Evolutionary conservation across 2,888 invertebrate species (phyloP).

Genomic region (Prosopocoilus inquinatus): DNA sequence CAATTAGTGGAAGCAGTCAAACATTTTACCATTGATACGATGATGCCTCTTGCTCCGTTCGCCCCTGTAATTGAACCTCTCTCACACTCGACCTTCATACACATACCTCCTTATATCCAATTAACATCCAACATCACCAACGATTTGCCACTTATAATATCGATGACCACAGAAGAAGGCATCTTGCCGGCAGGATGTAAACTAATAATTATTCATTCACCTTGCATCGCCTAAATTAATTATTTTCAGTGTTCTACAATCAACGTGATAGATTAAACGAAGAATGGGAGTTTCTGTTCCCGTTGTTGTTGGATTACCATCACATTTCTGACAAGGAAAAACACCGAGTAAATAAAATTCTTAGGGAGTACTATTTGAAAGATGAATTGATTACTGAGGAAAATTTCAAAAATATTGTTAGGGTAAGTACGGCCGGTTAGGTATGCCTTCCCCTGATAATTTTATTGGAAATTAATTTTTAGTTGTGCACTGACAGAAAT

Average conservation of each 20-base stretch:
- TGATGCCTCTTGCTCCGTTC: slow-evolving; percentile 63
- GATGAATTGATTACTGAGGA: slow-evolving; percentile 29
- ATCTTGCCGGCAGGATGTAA: neutral
- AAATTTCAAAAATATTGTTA: slow-evolving; percentile 32
- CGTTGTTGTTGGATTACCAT: slow-evolving; percentile 49
- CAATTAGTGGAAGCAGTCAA: slow-evolving; percentile 55
- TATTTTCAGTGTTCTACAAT: slow-evolving; percentile 3
- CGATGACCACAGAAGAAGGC: slow-evolving; percentile 12
- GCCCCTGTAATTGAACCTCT: slow-evolving; percentile 62
- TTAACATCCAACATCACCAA: neutral
- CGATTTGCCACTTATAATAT: slow-evolving; percentile 8
- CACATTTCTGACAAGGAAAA: slow-evolving; percentile 34
- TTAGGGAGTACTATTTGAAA: slow-evolving; percentile 37
- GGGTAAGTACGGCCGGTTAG: no score
- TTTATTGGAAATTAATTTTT: slow-evolving; percentile 53
- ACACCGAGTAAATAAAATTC: slow-evolving; percentile 18
- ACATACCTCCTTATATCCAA: neutral
- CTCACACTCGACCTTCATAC: slow-evolving; percentile 1
- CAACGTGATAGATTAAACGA: slow-evolving; percentile 46
- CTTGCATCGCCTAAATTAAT: neutral
- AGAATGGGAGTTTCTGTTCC: slow-evolving; percentile 61
- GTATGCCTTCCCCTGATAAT: slow-evolving; percentile 47
- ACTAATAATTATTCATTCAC: no score
- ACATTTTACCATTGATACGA: neutral
- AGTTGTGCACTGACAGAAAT: slow-evolving; percentile 45